Conservation (phyloP, 1,140 invertebrate species). For the Oreohelix idahoensis region DNA sequence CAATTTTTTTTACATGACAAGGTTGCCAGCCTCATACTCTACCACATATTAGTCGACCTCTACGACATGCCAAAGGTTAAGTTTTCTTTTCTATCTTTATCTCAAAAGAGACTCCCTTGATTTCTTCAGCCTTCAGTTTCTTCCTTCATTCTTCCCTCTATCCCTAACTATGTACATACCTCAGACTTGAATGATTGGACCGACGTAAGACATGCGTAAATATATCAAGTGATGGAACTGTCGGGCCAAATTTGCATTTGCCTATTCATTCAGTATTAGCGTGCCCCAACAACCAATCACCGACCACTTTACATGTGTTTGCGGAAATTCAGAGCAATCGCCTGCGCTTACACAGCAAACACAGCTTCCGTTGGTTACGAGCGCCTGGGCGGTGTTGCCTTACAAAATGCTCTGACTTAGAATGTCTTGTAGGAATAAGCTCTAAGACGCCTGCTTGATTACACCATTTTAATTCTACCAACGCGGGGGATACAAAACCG, state of each 20-base stretch:
- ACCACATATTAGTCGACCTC: too few relatives aligned
- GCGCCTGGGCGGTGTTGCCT: background rate
- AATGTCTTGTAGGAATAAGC: background rate
- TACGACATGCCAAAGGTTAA: too few relatives aligned
- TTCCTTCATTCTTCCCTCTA: too few relatives aligned
- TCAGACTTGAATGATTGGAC: background rate
- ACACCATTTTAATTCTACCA: background rate
- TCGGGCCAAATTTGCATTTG: background rate
- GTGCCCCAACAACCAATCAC: conserved; percentile 11
- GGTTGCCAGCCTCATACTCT: too few relatives aligned
- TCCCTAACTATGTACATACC: background rate
- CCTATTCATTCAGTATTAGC: background rate
- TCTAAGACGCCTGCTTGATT: background rate
- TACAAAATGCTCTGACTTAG: background rate
- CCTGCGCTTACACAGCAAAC: conserved; percentile 2
- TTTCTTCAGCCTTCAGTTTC: too few relatives aligned
- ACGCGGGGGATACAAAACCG: background rate
- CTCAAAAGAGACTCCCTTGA: too few relatives aligned
- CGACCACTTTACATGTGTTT: conserved; percentile 28
- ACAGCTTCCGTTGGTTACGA: background rate
- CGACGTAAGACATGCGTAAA: background rate
- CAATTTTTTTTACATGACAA: too few relatives aligned
- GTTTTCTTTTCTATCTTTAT: too few relatives aligned
- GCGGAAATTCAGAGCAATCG: conserved; percentile 30
- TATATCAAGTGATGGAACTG: background rate